Percentiles rank a stretch among this genome's conserved stretches.
These are phyloP conservation scores for Astatotilapia flaviijosephi DNA, from an alignment of 2,113 vertebrate species.

Conservation along the genomic window DNA sequence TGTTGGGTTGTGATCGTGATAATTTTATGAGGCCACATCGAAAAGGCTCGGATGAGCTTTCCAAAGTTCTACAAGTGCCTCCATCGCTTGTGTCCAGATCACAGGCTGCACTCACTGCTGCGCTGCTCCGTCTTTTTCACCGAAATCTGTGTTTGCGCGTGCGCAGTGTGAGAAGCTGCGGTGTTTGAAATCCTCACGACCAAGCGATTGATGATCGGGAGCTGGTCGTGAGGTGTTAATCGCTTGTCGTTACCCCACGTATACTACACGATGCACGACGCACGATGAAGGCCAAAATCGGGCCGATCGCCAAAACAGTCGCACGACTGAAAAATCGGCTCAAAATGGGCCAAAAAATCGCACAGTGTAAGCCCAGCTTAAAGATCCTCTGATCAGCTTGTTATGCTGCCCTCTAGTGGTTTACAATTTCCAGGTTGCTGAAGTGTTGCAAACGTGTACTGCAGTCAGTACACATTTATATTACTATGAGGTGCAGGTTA, in stretches of 20 bases:
- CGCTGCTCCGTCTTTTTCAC: fast-evolving
- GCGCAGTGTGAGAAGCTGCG: background rate
- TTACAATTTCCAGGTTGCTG: background rate
- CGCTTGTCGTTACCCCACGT: fast-evolving
- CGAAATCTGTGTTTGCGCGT: fast-evolving
- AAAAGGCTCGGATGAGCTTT: too few relatives aligned
- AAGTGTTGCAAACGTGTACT: background rate
- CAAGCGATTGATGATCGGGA: background rate
- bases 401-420: background rate
- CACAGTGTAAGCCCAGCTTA: fast-evolving
- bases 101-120: background rate
- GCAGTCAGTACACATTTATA: background rate
- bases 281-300: background rate
- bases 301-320: background rate
- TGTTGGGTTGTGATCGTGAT: too few relatives aligned
- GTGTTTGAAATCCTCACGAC: background rate
- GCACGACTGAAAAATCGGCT: background rate
- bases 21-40: background rate
- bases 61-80: too few relatives aligned
- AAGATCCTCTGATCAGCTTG: background rate
- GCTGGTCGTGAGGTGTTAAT: background rate
- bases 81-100: background rate
- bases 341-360: background rate
- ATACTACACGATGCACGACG: background rate
- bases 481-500: background rate